Evolutionary conservation across 2,113 vertebrate genomes (phyloP).

Genomic region (Prionailurus viverrinus): DNA sequence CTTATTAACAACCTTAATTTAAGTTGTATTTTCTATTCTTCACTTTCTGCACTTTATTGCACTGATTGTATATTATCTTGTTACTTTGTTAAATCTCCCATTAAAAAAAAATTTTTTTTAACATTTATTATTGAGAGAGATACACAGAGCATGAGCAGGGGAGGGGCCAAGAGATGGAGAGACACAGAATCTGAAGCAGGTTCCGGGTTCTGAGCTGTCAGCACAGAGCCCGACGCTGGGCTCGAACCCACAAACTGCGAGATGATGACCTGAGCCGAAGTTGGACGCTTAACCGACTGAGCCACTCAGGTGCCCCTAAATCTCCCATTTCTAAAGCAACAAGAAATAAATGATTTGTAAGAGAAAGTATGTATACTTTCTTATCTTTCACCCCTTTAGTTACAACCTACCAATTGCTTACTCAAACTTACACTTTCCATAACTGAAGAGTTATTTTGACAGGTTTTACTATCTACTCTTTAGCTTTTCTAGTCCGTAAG

Average conservation of each 20-base stretch:
- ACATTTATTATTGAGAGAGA: too few species aligned
- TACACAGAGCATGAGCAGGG: too few species aligned
- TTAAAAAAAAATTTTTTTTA: background rate
- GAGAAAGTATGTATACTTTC: background rate
- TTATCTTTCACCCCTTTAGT: conserved; percentile 24
- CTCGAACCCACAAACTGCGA: too few species aligned
- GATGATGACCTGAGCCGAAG: too few species aligned
- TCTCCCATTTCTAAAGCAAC: conserved; percentile 29
- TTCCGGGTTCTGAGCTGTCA: too few species aligned
- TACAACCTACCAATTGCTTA: background rate
- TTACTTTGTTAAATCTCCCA: background rate
- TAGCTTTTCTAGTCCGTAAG: background rate
- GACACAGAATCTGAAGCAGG: too few species aligned
- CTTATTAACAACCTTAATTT: background rate
- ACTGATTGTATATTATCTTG: background rate
- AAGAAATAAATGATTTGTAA: conserved; percentile 36
- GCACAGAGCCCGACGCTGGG: too few species aligned
- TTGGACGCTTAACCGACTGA: too few species aligned
- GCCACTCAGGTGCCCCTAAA: background rate
- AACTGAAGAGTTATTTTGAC: background rate
- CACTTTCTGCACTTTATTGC: background rate
- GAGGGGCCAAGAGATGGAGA: too few species aligned
- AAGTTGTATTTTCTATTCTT: background rate
- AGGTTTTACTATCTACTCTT: background rate
- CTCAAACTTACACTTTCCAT: background rate